phyloP scores from a whole-genome alignment of 2,113 vertebrate genomes.

The Colossoma macropomum region DNA sequence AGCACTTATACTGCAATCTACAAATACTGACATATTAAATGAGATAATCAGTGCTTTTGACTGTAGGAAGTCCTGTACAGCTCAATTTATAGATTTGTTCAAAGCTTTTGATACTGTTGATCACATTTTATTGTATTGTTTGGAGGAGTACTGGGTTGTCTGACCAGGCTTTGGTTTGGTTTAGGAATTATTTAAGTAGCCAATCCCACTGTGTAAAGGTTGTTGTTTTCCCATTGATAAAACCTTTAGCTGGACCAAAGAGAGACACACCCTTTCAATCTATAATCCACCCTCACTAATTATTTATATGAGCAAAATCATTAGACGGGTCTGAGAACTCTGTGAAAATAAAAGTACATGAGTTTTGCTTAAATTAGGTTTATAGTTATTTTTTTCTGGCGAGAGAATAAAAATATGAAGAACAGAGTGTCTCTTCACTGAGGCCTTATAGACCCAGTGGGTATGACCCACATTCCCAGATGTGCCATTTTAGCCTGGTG shows the following conservation, averaged over 20 bases:
- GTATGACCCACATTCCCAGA: conserved; percentile 42
- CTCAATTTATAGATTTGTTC: too few species aligned
- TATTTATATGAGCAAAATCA: conserved; percentile 62
- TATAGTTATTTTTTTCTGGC: conserved; percentile 16
- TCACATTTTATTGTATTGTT: too few species aligned
- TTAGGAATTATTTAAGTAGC: too few species aligned
- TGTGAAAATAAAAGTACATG: conserved; percentile 33
- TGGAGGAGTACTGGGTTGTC: too few species aligned
- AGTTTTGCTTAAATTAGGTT: background rate
- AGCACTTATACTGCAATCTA: too few species aligned
- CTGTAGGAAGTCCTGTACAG: too few species aligned
- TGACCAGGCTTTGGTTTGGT: too few species aligned
- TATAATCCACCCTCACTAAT: conserved; percentile 61
- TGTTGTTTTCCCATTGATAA: background rate
- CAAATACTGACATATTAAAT: too few species aligned
- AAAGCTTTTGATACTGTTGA: too few species aligned
- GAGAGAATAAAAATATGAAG: conserved; percentile 15
- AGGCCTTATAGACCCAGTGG: background rate
- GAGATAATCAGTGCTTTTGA: too few species aligned
- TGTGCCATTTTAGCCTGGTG: conserved; percentile 52
- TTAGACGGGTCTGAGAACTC: conserved; percentile 44
- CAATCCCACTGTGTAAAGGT: background rate
- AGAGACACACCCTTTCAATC: conserved; percentile 51
- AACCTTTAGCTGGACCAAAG: conserved; percentile 30
- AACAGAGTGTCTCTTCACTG: background rate